Evolutionary conservation across 2,113 vertebrate genomes (phyloP).

Genomic region (human (Homo sapiens)): DNA sequence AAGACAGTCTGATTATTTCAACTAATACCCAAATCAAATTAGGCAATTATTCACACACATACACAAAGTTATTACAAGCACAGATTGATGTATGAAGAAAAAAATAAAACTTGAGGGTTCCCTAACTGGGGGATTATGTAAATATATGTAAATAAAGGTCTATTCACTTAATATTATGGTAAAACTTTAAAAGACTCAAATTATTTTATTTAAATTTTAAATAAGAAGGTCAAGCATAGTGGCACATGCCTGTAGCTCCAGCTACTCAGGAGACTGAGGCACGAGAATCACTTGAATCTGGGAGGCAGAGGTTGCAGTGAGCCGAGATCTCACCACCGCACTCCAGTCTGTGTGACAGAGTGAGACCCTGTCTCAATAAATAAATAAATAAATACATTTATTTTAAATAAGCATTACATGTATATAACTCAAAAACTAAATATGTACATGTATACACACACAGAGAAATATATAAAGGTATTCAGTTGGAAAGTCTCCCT

Average conservation of each 20-base stretch:
- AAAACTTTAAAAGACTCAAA: not conserved
- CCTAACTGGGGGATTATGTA: not conserved
- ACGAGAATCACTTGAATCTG: too few species aligned
- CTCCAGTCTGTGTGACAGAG: too few species aligned
- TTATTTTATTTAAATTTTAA: not conserved
- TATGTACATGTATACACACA: not conserved
- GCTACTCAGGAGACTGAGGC: too few species aligned
- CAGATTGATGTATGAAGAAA: not conserved
- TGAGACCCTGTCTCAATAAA: too few species aligned
- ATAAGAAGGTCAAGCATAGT: too few species aligned
- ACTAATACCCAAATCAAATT: not conserved
- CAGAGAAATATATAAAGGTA: not conserved
- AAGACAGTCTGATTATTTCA: not conserved
- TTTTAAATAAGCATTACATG: not conserved
- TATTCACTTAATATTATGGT: not conserved
- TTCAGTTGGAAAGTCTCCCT: not conserved
- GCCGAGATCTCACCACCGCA: accelerated
- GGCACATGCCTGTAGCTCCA: too few species aligned
- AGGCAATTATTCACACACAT: not conserved
- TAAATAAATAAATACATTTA: too few species aligned
- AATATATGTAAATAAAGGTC: not conserved
- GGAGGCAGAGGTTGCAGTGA: too few species aligned
- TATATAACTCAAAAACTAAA: not conserved
- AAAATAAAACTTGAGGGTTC: not conserved
- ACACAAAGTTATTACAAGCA: not conserved